Evolutionary conservation across 2,797 vertebrate genomes (phyloP), one percentile per base, ranked within the genome.

Genomic region (Eospalax fontanierii): DNA sequence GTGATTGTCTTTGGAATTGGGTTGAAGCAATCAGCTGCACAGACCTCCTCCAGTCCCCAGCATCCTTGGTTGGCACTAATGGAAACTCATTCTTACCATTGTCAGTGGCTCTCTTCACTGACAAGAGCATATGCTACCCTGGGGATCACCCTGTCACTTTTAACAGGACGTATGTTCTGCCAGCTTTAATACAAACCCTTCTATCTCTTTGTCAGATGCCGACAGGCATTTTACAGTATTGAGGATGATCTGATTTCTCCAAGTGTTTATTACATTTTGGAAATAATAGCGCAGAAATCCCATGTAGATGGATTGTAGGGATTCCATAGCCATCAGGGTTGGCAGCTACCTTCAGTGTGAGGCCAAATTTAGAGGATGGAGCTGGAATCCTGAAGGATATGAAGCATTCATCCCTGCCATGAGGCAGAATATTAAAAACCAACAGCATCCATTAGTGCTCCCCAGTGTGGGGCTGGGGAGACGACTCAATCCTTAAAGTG

Each of bases 211-310:
- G 61, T 71, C 73, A 46, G 22, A 70, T 57, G 40, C 35, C 63
- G 57, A 71, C 85, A 79, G 82, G 76, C 73, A 22, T 24, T 57
- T 83, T 57, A 54, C n/a, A 65, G 65, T 73, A 1, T 26, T 38
- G 81, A 78, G 5, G n/a, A 43, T 10, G 30, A 82, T 65, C 71
- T 85, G 38, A 66, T 93, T 89, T 93, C 43, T 63, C 57, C 63
- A 65, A 83, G 70, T 83, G 75, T 61, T 85, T 71, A 80, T 65
- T 73, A 76, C 30, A 40, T 66, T 94, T 94, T 93, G 84, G 90
- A 85, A 38, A 76, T 81, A 70, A 88, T 33, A 43, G 40, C 46
- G 18, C 0, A 10, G 63, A 35, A 43, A 63, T 61, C 30, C 22
- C n/a, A 6, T 4, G 28, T 12, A 65, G 46, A n/a, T 9, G 5